A percentile compares a stretch with the other conserved stretches of the same genome.
Evolutionary conservation across 2,113 vertebrate genomes (phyloP).

Genomic region (Gavialis gangeticus): DNA sequence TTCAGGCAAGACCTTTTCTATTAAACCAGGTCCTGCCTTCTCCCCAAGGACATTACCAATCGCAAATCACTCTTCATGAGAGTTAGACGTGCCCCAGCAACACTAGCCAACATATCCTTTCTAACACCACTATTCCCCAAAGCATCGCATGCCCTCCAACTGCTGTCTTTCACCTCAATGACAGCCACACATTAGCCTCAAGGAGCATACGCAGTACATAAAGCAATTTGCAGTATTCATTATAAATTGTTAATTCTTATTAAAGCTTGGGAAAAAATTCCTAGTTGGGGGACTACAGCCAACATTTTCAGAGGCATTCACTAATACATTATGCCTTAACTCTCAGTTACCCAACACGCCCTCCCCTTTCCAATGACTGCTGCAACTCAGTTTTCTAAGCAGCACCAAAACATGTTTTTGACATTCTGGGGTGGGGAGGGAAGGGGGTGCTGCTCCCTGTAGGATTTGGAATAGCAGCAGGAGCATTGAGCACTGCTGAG

Average conservation of each 20-base stretch:
- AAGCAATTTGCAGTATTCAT: not conserved
- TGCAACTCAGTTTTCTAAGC: not conserved
- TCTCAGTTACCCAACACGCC: not conserved
- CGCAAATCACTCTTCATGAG: not conserved
- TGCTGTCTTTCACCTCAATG: not conserved
- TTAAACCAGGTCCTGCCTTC: not conserved
- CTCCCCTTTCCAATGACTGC: not conserved
- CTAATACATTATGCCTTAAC: not conserved
- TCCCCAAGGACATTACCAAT: not conserved
- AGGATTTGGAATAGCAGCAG: not conserved
- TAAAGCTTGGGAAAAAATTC: not conserved
- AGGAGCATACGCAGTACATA: not conserved
- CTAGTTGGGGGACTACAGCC: not conserved
- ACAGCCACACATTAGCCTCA: not conserved
- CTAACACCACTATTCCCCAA: not conserved
- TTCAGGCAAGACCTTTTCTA: not conserved
- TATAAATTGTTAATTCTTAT: not conserved
- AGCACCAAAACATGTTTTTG: not conserved
- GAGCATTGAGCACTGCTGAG: not conserved
- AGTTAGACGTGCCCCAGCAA: not conserved
- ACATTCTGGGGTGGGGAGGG: too few species aligned
- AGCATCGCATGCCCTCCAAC: not conserved
- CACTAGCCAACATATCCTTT: not conserved
- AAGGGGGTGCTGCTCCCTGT: not conserved
- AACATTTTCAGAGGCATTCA: not conserved